Conservation (phyloP, 2,113 vertebrate genomes). For the Bubo bubo region DNA sequence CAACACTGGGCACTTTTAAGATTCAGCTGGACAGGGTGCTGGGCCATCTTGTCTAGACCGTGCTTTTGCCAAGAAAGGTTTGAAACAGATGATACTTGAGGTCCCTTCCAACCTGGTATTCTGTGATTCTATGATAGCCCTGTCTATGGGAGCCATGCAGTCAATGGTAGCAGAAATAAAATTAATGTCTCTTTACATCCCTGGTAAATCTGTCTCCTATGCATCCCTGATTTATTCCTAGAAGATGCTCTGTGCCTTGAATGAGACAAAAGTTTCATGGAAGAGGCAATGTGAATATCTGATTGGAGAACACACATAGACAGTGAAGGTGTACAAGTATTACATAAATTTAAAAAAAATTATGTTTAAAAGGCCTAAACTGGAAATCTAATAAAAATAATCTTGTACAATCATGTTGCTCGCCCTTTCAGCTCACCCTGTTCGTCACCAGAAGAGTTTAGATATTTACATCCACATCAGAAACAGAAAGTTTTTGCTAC, state of each 20-base stretch:
- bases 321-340: background rate
- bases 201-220: background rate
- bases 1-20: too few species aligned
- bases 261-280: background rate
- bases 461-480: background rate
- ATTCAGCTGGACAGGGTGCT: too few species aligned
- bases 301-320: background rate
- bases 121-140: background rate
- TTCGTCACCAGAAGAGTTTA: background rate
- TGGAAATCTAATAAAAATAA: background rate
- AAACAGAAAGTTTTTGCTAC: background rate
- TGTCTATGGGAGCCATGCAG: fast-evolving
- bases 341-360: background rate
- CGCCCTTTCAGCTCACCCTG: background rate
- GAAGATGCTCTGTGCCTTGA: background rate
- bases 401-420: background rate
- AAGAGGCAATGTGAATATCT: background rate
- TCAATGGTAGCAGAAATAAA: background rate
- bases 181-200: background rate
- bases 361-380: background rate
- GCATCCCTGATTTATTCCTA: background rate
- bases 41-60: too few species aligned
- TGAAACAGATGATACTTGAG: too few species aligned
- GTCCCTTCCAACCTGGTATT: too few species aligned
- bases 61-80: too few species aligned